These are phyloP conservation scores for Tipula lateralis DNA, from an alignment of 2,888 invertebrate species.

Conservation along the genomic window DNA sequence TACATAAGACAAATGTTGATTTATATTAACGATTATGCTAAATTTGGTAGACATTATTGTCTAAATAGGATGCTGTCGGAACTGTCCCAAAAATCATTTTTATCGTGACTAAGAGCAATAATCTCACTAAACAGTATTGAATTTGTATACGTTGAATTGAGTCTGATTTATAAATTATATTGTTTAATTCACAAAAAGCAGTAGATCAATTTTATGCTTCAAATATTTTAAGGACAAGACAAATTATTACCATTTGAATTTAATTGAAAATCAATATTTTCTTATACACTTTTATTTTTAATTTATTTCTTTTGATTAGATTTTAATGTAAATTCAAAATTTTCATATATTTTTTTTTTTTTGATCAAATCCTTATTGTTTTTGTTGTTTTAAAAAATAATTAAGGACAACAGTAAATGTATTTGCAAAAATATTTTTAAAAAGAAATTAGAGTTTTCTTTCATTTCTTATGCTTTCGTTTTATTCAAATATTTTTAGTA, in stretches of 20 bases:
- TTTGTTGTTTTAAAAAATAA: neutral
- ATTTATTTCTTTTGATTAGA: neutral
- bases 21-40: no score
- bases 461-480: neutral
- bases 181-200: neutral
- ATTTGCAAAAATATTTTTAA: neutral
- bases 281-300: neutral
- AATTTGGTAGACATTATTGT: no score
- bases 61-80: no score
- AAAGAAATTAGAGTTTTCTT: neutral
- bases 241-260: neutral
- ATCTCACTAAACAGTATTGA: no score
- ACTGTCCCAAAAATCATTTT: no score
- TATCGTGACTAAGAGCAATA: no score
- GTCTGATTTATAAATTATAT: no score
- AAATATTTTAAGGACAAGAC: neutral
- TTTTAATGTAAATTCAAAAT: neutral
- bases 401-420: neutral
- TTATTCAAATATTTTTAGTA: neutral
- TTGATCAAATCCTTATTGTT: neutral
- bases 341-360: neutral
- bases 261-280: neutral
- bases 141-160: no score
- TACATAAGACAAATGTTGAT: no score
- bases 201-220: neutral